These are phyloP conservation scores for Phenganax stokvisi DNA, from an alignment of 92 coral and sea anemone genomes.

Conservation along the genomic window DNA sequence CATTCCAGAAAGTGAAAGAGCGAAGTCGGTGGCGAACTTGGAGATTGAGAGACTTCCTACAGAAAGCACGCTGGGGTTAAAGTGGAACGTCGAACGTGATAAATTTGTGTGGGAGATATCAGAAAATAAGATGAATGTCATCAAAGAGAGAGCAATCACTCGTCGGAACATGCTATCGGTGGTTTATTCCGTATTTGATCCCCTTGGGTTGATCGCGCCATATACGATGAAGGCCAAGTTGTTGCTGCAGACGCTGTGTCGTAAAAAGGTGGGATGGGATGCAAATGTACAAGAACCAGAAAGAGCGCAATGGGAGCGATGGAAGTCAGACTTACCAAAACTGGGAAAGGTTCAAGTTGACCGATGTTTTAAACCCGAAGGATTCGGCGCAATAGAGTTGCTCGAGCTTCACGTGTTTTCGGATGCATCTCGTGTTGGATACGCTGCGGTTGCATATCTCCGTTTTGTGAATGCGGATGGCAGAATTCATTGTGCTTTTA, in stretches of 20 bases:
- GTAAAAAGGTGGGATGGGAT: constrained; percentile 7
- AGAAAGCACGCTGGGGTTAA: constrained; percentile 22
- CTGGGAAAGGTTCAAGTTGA: no score
- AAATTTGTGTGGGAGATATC: constrained; percentile 20
- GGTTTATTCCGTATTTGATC: constrained; percentile 37
- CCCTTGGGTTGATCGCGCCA: constrained; percentile 18
- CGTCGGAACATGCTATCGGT: constrained; percentile 23
- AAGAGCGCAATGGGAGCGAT: no score
- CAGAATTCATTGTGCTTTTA: constrained; percentile 45
- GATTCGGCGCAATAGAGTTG: neutral
- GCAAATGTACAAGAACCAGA: no score
- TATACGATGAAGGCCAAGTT: constrained; percentile 45
- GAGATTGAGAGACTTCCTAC: constrained; percentile 44
- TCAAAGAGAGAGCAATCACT: constrained; percentile 2
- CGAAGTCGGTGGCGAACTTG: constrained; percentile 39
- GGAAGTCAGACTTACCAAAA: no score
- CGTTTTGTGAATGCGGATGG: constrained; percentile 33
- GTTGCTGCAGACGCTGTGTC: constrained; percentile 35
- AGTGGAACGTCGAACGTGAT: constrained; percentile 28
- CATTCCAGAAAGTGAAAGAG: constrained; percentile 53
- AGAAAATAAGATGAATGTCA: constrained; percentile 11
- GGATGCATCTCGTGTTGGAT: constrained; percentile 49
- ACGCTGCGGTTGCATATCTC: constrained; percentile 43
- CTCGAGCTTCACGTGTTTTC: constrained; percentile 48
- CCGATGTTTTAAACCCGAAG: no score